Evolutionary conservation across 2,888 invertebrate species (phyloP).

Genomic region (Nysson spinosus): DNA sequence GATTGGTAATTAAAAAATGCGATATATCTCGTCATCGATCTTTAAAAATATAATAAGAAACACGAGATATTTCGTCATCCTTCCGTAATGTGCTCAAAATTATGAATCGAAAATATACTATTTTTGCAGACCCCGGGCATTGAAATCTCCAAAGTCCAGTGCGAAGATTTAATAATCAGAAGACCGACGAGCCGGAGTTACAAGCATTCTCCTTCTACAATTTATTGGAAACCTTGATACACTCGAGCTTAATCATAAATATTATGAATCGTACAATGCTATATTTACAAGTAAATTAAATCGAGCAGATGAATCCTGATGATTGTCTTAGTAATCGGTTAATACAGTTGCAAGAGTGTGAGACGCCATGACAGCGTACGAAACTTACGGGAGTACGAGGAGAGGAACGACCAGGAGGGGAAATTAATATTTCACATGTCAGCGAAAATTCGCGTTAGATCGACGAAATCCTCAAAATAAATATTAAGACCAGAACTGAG

Average conservation of each 20-base stretch:
- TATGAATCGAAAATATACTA: too few relatives aligned
- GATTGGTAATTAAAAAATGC: too few relatives aligned
- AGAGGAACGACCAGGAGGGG: conserved; percentile 74
- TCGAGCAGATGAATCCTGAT: conserved; percentile 50
- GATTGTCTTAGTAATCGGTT: too few relatives aligned
- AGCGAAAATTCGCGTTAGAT: conserved; percentile 36
- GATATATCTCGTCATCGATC: too few relatives aligned
- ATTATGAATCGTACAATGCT: conserved; percentile 66
- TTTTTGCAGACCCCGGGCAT: too few relatives aligned
- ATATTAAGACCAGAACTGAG: conserved; percentile 49
- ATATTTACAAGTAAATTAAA: conserved; percentile 72
- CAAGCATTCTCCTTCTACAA: conserved; percentile 48
- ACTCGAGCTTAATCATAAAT: conserved; percentile 68
- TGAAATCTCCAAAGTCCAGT: too few relatives aligned
- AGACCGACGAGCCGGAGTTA: too few relatives aligned
- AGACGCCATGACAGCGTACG: neutral
- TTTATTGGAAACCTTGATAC: conserved; percentile 74
- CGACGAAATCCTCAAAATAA: conserved; percentile 42
- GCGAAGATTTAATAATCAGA: too few relatives aligned
- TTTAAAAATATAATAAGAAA: too few relatives aligned
- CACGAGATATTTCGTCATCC: too few relatives aligned
- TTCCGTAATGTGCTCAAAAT: too few relatives aligned
- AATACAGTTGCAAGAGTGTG: conserved; percentile 17
- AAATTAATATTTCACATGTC: conserved; percentile 72
- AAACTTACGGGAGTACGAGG: conserved; percentile 14